Percentiles rank a stretch among this genome's conserved stretches.
phyloP scores from a whole-genome alignment of 2,113 vertebrate species.

The Callipepla squamata region DNA sequence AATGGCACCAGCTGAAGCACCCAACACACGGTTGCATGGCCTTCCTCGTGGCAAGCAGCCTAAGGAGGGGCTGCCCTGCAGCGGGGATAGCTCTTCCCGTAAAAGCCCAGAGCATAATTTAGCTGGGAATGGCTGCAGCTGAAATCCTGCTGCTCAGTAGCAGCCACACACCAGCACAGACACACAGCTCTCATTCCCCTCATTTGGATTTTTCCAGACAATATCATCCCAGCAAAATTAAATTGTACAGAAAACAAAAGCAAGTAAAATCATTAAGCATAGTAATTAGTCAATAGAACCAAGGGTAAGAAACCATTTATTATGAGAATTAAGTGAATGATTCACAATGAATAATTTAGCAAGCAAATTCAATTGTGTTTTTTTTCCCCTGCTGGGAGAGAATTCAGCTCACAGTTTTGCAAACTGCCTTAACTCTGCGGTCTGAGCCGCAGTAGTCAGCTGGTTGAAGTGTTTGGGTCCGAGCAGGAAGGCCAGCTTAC shows the following conservation, averaged over 20 bases:
- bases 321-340: conserved; percentile 51
- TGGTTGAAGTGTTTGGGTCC: neutral
- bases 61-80: neutral
- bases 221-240: conserved; percentile 40
- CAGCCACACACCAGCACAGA: neutral
- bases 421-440: neutral
- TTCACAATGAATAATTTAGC: conserved; percentile 66
- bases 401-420: neutral
- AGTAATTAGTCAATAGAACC: conserved; percentile 55
- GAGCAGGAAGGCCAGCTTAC: neutral
- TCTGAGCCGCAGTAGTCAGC: neutral
- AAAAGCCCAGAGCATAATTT: neutral
- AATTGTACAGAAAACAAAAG: conserved; percentile 46
- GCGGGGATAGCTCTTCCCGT: neutral
- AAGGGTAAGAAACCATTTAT: conserved; percentile 55
- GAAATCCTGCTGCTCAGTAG: neutral
- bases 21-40: neutral
- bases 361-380: neutral
- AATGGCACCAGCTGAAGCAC: neutral
- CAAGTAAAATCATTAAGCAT: conserved; percentile 42
- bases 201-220: conserved; percentile 17
- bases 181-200: neutral
- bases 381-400: neutral
- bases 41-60: neutral
- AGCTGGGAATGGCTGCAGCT: neutral